Percentiles rank a stretch among this genome's conserved stretches.
Conservation (phyloP, 37 sponge, comb jelly and placozoan species). For the Amphimedon queenslandica region DNA sequence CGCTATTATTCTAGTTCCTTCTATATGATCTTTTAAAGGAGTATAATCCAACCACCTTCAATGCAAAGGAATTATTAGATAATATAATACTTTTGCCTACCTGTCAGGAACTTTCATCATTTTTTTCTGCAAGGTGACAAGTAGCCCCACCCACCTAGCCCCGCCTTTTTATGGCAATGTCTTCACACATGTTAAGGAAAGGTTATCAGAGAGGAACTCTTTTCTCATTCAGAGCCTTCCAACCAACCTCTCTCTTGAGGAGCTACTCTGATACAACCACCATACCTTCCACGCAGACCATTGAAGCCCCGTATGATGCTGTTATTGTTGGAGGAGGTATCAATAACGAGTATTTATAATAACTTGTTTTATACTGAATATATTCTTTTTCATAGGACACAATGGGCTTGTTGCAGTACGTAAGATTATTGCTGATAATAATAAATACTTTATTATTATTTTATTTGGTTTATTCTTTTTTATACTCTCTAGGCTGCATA, state of each 20-base stretch:
- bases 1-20: slow-evolving; percentile 54
- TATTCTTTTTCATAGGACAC: too few species aligned
- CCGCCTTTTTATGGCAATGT: too few species aligned
- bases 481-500: slow-evolving; percentile 73
- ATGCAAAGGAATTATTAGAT: background rate
- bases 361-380: too few species aligned
- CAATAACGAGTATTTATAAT: slow-evolving; percentile 2
- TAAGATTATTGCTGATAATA: background rate
- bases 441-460: too few species aligned
- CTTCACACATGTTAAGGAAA: too few species aligned
- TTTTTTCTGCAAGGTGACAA: too few species aligned
- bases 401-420: slow-evolving; percentile 97
- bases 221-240: too few species aligned
- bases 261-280: too few species aligned
- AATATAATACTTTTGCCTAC: background rate
- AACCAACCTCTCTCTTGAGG: too few species aligned
- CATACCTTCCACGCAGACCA: background rate
- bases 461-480: slow-evolving; percentile 1
- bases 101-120: slow-evolving; percentile 7
- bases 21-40: slow-evolving; percentile 37
- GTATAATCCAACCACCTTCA: slow-evolving; percentile 76
- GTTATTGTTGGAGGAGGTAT: slow-evolving; percentile 77
- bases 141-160: too few species aligned
- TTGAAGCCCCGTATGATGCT: slow-evolving; percentile 60
- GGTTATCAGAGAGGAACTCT: too few species aligned